These are phyloP conservation scores for Xenopus laevis DNA, from an alignment of 2,113 vertebrate species.

Conservation along the genomic window DNA sequence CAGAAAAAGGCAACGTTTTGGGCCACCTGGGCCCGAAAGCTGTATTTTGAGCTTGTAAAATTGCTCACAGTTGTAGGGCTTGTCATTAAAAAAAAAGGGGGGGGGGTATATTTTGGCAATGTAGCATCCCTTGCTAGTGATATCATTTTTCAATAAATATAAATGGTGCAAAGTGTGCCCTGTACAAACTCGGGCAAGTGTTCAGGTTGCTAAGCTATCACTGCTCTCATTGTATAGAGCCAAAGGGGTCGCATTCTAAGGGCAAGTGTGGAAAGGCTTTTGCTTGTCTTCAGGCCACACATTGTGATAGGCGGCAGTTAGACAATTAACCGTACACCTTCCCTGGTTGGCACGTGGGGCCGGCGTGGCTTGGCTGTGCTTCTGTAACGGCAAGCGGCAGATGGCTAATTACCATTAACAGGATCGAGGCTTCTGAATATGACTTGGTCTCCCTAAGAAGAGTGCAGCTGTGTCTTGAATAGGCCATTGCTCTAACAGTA, in stretches of 20 bases:
- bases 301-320: neutral
- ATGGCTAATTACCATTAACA: slow-evolving; percentile 36
- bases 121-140: no score
- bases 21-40: no score
- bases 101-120: no score
- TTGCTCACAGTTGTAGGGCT: no score
- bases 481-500: slow-evolving; percentile 43
- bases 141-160: no score
- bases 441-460: slow-evolving; percentile 62
- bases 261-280: no score
- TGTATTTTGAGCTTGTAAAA: no score
- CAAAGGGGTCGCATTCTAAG: neutral
- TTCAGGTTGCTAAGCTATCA: neutral
- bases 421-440: slow-evolving; percentile 52
- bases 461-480: slow-evolving; percentile 64
- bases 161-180: no score
- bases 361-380: slow-evolving; percentile 47
- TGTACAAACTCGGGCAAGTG: no score
- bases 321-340: slow-evolving; percentile 23
- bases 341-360: slow-evolving; percentile 9
- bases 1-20: no score
- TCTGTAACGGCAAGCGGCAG: slow-evolving; percentile 70
- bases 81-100: no score
- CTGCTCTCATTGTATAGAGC: neutral
- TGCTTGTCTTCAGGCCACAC: no score